phyloP scores from a whole-genome alignment of 2,888 invertebrate genomes.

The Imbricaverruca yamaguchii region DNA sequence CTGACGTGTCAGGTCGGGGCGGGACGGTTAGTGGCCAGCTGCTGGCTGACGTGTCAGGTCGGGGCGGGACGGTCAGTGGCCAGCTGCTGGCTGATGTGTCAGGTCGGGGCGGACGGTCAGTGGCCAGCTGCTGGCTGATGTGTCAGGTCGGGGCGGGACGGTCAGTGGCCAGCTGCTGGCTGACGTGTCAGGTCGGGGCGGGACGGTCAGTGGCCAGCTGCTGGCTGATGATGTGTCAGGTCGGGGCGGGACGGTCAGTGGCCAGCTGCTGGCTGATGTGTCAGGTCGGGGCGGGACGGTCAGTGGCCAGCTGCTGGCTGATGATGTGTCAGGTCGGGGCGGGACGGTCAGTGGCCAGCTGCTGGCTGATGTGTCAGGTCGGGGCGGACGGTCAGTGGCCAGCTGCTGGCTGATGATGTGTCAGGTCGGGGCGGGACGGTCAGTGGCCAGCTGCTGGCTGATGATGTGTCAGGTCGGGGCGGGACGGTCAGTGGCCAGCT shows the following conservation, averaged over 20 bases:
- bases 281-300: neutral
- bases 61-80: neutral
- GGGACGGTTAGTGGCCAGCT: neutral
- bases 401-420: too few species aligned
- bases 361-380: too few species aligned
- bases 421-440: neutral
- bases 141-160: neutral
- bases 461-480: too few species aligned
- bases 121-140: neutral
- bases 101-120: neutral
- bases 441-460: neutral
- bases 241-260: neutral
- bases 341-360: neutral
- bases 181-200: too few species aligned
- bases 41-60: too few species aligned
- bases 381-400: neutral
- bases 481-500: neutral
- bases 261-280: too few species aligned
- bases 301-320: neutral
- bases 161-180: neutral
- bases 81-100: too few species aligned
- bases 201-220: neutral
- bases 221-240: too few species aligned
- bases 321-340: too few species aligned
- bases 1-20: too few species aligned